These are phyloP conservation scores for Tachina fera DNA, from an alignment of 2,888 invertebrate species.

Conservation along the genomic window DNA sequence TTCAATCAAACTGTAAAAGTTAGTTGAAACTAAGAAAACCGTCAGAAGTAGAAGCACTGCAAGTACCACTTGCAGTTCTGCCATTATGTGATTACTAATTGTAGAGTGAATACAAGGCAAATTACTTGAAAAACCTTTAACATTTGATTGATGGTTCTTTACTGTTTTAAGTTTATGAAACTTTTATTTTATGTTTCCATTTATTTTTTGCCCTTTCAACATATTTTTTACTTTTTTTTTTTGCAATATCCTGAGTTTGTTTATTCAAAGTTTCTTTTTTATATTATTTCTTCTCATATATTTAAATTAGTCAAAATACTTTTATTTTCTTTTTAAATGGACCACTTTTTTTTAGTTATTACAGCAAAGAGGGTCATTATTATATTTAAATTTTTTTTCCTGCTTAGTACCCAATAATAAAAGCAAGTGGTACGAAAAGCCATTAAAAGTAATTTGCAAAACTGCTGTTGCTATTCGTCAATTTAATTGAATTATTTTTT, in stretches of 20 bases:
- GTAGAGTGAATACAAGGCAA: no score
- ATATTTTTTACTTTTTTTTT: no score
- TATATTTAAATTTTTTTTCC: not conserved
- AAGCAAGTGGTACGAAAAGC: not conserved
- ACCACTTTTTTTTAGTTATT: no score
- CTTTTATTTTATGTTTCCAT: not conserved
- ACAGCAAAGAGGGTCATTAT: no score
- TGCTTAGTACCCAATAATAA: not conserved
- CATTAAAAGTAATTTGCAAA: not conserved
- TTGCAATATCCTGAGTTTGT: not conserved
- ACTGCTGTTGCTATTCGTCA: not conserved
- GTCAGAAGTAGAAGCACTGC: not conserved
- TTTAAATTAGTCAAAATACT: not conserved
- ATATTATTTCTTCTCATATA: not conserved
- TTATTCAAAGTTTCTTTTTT: not conserved
- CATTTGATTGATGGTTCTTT: not conserved
- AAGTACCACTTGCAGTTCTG: not conserved
- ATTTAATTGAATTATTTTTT: not conserved
- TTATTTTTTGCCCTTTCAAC: not conserved
- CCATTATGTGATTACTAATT: not conserved
- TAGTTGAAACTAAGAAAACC: not conserved
- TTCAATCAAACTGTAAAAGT: slow-evolving; percentile 1
- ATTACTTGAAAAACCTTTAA: not conserved
- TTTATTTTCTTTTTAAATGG: not conserved
- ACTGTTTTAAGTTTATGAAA: not conserved